Evolutionary conservation across 2,888 invertebrate species (phyloP).

Genomic region (Diogma glabrata): DNA sequence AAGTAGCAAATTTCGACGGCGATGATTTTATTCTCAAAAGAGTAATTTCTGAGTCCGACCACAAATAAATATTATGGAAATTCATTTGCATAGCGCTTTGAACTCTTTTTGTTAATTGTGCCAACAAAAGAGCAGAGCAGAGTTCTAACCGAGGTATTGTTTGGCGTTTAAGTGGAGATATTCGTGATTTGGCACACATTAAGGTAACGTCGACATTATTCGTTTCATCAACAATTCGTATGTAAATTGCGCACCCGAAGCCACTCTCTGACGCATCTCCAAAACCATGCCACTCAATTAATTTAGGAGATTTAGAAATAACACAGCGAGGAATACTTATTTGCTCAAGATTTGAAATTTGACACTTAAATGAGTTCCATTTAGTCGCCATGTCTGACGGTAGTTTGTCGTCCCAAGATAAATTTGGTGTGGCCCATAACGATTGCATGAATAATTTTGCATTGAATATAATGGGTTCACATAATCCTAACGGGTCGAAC

Average conservation of each 20-base stretch:
- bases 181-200: not conserved
- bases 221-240: not conserved
- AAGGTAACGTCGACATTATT: no score
- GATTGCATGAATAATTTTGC: not conserved
- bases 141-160: no score
- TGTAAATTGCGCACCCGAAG: not conserved
- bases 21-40: not conserved
- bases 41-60: no score
- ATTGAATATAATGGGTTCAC: no score
- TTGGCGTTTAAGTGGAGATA: not conserved
- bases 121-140: not conserved
- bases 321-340: not conserved
- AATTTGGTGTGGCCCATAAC: not conserved
- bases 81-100: no score
- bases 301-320: no score
- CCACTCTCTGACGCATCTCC: no score
- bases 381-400: not conserved
- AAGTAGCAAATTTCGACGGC: not conserved
- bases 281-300: no score
- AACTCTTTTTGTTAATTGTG: not conserved
- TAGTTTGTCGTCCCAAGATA: not conserved
- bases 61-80: no score
- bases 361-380: no score
- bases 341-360: not conserved
- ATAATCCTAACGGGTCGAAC: no score